Conservation (phyloP, 2,113 vertebrate species). For the Otocyon megalotis region DNA sequence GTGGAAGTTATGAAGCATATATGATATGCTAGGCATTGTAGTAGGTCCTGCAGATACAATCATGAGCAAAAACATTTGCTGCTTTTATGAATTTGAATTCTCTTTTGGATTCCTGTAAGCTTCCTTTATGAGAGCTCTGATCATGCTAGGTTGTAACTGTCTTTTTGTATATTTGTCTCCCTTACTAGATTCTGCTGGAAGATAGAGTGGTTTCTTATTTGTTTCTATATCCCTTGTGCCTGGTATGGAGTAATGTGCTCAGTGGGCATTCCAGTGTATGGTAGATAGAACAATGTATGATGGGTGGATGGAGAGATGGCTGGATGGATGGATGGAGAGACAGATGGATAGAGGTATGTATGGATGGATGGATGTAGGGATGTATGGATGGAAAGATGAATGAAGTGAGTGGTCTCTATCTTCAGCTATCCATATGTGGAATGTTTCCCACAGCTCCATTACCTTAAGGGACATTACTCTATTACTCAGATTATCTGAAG, state of each 20-base stretch:
- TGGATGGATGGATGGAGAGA: background rate
- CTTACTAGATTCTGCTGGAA: background rate
- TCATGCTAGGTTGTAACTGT: background rate
- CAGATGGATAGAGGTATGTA: no score
- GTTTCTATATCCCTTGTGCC: background rate
- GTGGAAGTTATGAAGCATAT: background rate
- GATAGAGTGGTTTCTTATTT: background rate
- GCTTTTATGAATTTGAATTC: background rate
- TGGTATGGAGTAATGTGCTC: background rate
- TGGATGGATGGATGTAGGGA: fast-evolving
- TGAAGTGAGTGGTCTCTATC: background rate
- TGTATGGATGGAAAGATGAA: background rate
- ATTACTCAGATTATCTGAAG: background rate
- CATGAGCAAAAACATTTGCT: background rate
- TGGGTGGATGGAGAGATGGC: background rate
- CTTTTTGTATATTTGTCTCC: background rate
- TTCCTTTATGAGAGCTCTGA: background rate
- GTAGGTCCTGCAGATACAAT: background rate
- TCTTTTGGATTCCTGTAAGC: background rate
- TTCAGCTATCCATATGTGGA: background rate
- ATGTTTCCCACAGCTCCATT: background rate
- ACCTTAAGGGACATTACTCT: background rate
- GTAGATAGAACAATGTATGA: background rate
- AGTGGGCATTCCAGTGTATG: background rate
- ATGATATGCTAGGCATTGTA: background rate